Percentiles rank a stretch among this genome's conserved stretches.
phyloP scores from a whole-genome alignment of 2,888 invertebrate genomes.

The Spicauda simplicius region DNA sequence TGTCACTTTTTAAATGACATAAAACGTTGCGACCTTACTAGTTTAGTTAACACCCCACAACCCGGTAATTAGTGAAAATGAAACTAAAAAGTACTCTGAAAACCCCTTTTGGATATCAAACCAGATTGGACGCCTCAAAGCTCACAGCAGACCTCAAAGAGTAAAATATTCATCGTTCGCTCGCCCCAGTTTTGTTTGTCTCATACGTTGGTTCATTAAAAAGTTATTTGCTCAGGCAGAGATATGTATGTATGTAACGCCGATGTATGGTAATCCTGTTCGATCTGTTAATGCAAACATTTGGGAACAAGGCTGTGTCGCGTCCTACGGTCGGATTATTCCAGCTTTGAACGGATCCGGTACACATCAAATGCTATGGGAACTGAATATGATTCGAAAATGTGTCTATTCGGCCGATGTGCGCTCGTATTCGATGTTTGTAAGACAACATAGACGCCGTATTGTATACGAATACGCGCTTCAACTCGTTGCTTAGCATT shows the following conservation, averaged over 20 bases:
- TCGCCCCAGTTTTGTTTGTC: constrained; percentile 26
- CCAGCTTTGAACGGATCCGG: constrained; percentile 55
- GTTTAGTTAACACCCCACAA: not conserved
- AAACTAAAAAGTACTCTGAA: not conserved
- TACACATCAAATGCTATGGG: constrained; percentile 53
- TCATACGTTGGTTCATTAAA: constrained; percentile 44
- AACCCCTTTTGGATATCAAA: constrained; percentile 1
- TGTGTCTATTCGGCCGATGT: constrained; percentile 29
- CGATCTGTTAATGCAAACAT: constrained; percentile 52
- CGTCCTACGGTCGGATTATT: constrained; percentile 56
- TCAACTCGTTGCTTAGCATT: too few relatives aligned
- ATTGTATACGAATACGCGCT: too few relatives aligned
- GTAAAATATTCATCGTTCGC: constrained; percentile 18
- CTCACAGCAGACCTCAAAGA: constrained; percentile 2
- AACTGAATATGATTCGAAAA: constrained; percentile 45
- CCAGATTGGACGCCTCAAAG: not conserved
- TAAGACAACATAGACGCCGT: too few relatives aligned
- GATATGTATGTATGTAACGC: constrained; percentile 33
- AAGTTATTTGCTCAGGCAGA: constrained; percentile 37
- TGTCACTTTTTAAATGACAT: too few relatives aligned
- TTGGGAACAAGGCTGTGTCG: constrained; percentile 52
- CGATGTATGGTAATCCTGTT: constrained; percentile 49
- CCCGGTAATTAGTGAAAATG: not conserved
- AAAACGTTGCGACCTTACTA: too few relatives aligned
- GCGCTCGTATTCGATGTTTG: constrained; percentile 19